Conservation (phyloP, 2,797 vertebrate species). For the Chromis chromis region DNA sequence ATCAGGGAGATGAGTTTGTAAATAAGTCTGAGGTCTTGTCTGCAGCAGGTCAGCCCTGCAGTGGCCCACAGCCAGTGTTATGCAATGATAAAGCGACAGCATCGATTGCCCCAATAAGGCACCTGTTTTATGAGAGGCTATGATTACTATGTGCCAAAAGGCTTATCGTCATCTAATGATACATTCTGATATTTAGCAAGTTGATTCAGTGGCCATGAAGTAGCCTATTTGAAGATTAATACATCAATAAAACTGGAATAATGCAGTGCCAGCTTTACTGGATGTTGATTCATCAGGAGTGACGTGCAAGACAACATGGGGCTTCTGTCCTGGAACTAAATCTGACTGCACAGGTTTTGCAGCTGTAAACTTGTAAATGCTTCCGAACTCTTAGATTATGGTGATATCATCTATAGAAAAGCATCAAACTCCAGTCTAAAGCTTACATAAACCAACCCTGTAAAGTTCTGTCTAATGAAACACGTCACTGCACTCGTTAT, state of each 20-base stretch:
- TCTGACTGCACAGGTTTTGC: background rate
- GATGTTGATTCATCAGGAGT: conserved; percentile 5
- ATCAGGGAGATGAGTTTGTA: conserved; percentile 8
- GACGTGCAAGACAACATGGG: background rate
- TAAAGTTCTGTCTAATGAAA: too few relatives aligned
- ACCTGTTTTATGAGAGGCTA: conserved; percentile 43
- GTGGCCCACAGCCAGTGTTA: conserved; percentile 51
- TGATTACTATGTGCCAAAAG: conserved; percentile 5
- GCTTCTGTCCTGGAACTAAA: background rate
- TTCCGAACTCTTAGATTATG: background rate
- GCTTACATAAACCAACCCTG: too few relatives aligned
- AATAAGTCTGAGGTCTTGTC: conserved; percentile 30
- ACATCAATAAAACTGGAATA: conserved; percentile 24
- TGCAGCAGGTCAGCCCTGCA: conserved; percentile 27
- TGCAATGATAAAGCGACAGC: conserved; percentile 38
- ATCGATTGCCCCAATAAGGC: background rate
- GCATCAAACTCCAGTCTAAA: too few relatives aligned
- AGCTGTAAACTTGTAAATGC: background rate
- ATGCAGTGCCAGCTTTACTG: background rate
- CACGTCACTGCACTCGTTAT: too few relatives aligned
- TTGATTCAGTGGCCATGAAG: background rate
- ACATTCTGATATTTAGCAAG: background rate
- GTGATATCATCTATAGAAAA: too few relatives aligned
- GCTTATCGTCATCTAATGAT: conserved; percentile 3
- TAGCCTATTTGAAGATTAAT: background rate